Evolutionary conservation across 2,888 invertebrate genomes (phyloP), one percentile per base, ranked within the genome.

Genomic region (Glyphotaelius pellucidus): DNA sequence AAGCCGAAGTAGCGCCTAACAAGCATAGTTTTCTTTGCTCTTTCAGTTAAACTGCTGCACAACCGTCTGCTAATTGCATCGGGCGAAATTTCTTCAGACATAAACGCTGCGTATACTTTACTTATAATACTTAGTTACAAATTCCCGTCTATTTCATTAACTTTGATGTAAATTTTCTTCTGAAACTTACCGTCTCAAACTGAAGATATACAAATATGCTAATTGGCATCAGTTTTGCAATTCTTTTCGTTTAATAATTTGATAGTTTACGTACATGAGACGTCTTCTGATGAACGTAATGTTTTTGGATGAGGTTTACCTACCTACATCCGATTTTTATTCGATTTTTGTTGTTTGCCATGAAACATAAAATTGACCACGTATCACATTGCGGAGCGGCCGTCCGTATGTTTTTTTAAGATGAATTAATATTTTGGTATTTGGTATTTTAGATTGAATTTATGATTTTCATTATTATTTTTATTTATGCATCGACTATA

Each of bases 61-160:
- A 92, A 90, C 81, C 91, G 83, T 89, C 80, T 89, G 93, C 92
- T 93, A 93, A 93, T 93, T 93, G 93, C 93, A 89, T 90, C 93
- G 88, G 38, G 35, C 19, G 90, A 38, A 79, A 86, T 91, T 90
- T 89, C 80, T 84, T n/a, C 90, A 90, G 90, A 90, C 90, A 86
- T 86, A 47, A 83, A 90, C 47, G 90, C 47, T 90, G 38, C 79
- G 42, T 67, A 89, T 89, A 89, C 88, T 79, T 89, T 79, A 89
- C 88, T 79, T 89, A 79, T 89, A 89, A 89, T 89, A 89, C 88
- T 80, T 89, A 89, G 88, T 89, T 89, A 89, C 88, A 35, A 89
- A 89, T 89, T 89, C 88, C 88, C 88, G 80, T 79, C 88, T 89
- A 89, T 80, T 89, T 89, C 88, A 89, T 89, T 89, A 89, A 89